Conservation (phyloP, 2,113 vertebrate genomes). For the Gambusia affinis region DNA sequence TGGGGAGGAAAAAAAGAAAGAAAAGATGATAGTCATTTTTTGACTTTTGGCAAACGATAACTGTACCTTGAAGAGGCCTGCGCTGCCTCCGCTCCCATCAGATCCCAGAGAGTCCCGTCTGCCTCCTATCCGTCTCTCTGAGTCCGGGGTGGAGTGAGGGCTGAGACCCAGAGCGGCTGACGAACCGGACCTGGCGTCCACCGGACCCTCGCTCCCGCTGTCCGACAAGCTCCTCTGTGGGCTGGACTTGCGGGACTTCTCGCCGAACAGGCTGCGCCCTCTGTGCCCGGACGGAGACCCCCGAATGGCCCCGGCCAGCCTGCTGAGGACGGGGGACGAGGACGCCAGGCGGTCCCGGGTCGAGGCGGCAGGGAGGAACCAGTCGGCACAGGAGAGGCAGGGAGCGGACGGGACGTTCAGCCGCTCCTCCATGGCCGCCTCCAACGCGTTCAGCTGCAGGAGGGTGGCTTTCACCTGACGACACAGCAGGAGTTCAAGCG, state of each 20-base stretch:
- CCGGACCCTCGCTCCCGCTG: conserved; percentile 73
- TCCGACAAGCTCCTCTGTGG: conserved; percentile 79
- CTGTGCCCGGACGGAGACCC: conserved; percentile 53
- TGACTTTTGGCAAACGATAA: background rate
- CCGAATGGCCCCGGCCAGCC: conserved; percentile 79
- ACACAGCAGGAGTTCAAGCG: background rate
- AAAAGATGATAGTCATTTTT: too few species aligned
- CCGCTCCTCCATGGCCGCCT: conserved; percentile 82
- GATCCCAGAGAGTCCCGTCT: conserved; percentile 71
- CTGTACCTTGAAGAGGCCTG: conserved; percentile 78
- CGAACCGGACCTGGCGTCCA: conserved; percentile 48
- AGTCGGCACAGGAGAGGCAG: conserved; percentile 89
- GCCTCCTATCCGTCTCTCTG: conserved; percentile 64
- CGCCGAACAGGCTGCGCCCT: conserved; percentile 82
- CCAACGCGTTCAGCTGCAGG: conserved; percentile 86
- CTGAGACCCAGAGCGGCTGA: conserved; percentile 52
- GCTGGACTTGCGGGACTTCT: conserved; percentile 78
- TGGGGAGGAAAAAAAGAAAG: too few species aligned
- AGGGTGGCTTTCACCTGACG: conserved; percentile 87
- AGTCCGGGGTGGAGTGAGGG: conserved; percentile 69
- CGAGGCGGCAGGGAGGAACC: conserved; percentile 80
- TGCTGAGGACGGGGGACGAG: conserved; percentile 83
- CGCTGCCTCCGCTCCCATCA: conserved; percentile 76
- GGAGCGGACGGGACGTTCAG: conserved; percentile 82
- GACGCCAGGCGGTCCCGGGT: conserved; percentile 77